Base-by-base conservation (phyloP, 1,140 invertebrate species). In the Pseudomyrmex concolor region DNA sequence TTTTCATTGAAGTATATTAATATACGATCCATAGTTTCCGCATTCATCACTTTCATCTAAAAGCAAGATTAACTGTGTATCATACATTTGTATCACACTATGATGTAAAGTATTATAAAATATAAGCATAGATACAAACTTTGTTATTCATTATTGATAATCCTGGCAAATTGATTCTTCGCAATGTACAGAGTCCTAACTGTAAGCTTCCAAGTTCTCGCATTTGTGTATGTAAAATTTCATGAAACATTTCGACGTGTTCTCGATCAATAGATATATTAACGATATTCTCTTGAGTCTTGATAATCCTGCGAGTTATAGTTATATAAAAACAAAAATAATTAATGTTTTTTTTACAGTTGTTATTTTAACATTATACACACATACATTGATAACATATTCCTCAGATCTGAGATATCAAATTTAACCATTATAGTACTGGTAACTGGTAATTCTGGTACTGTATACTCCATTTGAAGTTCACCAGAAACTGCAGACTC, bases 1-100 rank as follows among this genome's bases (percentile, higher is more conserved):
- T 90, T 91, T 70, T 93, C 89, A 80, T 91, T 90, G 12, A 92
- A 86, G 72, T 91, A 93, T 62, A 86, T 86, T 45, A 93, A 77
- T 51, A 92, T 64, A 60, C 83, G 86, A 70, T 92, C 82, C 86
- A 92, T 86, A 9, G 86, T 78, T 12, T 91, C 72, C 8, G 62
- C 1, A 43, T 86, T 89, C 17, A 45, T 80, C 4, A 89, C 70
- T 86, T 93, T 93, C 80, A 93, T 92, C 93, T 93, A 72, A 78
- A 91, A 83, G 81, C 55, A 67, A 86, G 70, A 34, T 45, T n/a
- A 57, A 45, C 13, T 8, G 10, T 15, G 4, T 67, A 13, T 25
- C 7, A 17, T 12, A 45, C 4, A 50, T 8, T 45, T 50, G 9
- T 13, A 43, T 9, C 10, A n/a, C 48, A 63, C 62, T 55, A 67